Base-by-base conservation (phyloP, 1,140 invertebrate genomes). In the Sinonovacula constricta region DNA sequence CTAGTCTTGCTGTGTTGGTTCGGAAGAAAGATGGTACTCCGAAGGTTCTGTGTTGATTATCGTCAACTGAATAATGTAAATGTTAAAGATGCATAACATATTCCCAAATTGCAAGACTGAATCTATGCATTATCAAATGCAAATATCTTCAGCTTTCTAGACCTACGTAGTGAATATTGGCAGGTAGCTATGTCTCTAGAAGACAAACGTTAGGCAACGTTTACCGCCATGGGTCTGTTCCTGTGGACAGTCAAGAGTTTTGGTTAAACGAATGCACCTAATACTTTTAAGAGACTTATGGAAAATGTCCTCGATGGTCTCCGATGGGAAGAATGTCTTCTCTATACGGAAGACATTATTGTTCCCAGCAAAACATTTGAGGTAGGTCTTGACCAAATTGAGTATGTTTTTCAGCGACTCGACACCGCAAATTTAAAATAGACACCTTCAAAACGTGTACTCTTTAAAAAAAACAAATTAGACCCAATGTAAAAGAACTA, bases 401-500 rank as follows among this genome's bases (percentile, higher is more conserved):
- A n/a, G n/a, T n/a, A n/a, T n/a, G n/a, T n/a, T n/a, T 66, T 31
- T 81, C 22, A 75, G 12, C 34, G 82, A 14, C 69, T 85, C 0
- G 14, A n/a, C n/a, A n/a, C n/a, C 12, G 53, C 75, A 24, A 75
- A 69, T 2, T 71, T 93, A 2, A 92, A 91, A 33, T 83, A 92
- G 1, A 92, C 91, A 45, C 80, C 90, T 0, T 57, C 84, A 67
- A 92, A 92, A 86, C 91, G 88, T 45, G 68, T 89, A 34, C 92
- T 93, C 74, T 89, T 87, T 28, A 78, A 88, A 54, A 79, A 70
- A 28, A n/a, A 79, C 30, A 86, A 30, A 69, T 60, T n/a, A 88
- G 88, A 33, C 83, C 30, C 18, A 85, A 82, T 45, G 36, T 76
- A 0, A 84, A 79, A 34, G 69, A 87, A 14, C 51, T 91, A 3